Conservation (phyloP, 2,797 vertebrate species). For the Rhadinocentrus ornatus region DNA sequence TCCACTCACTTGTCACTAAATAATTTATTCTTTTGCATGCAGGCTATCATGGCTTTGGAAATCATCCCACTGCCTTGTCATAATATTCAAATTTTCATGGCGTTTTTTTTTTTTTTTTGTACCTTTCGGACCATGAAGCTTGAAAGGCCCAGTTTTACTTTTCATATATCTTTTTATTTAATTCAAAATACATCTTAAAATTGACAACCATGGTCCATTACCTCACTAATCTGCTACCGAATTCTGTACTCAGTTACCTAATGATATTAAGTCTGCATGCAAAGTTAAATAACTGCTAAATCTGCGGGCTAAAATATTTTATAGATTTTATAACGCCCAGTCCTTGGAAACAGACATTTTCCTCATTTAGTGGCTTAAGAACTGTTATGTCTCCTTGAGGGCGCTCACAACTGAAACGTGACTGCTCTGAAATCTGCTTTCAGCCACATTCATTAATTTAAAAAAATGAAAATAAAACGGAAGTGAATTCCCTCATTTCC, state of each 20-base stretch:
- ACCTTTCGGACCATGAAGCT: slow-evolving; percentile 38
- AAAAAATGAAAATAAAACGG: slow-evolving; percentile 69
- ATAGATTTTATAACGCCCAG: slow-evolving; percentile 27
- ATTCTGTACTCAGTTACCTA: slow-evolving; percentile 18
- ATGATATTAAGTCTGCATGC: slow-evolving; percentile 28
- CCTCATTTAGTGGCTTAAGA: slow-evolving; percentile 32
- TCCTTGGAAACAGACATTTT: slow-evolving; percentile 26
- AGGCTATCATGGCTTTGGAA: slow-evolving; percentile 57
- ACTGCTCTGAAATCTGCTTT: slow-evolving; percentile 29
- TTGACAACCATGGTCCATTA: slow-evolving; percentile 23
- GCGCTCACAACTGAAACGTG: slow-evolving; percentile 22
- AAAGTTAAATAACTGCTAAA: slow-evolving; percentile 32
- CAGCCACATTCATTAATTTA: slow-evolving; percentile 21
- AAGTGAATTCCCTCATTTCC: slow-evolving; percentile 49
- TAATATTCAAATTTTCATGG: slow-evolving; percentile 56
- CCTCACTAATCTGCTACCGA: slow-evolving; percentile 22
- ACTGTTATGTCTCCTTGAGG: slow-evolving; percentile 23
- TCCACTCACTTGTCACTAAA: slow-evolving; percentile 63
- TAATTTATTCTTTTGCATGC: slow-evolving; percentile 50
- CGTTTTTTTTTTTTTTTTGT: slow-evolving; percentile 29
- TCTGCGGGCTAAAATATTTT: slow-evolving; percentile 4
- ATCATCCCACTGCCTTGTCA: slow-evolving; percentile 48
- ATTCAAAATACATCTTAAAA: slow-evolving; percentile 25
- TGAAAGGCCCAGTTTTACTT: slow-evolving; percentile 40
- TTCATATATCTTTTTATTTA: slow-evolving; percentile 14